Percentiles rank a stretch among this genome's conserved stretches.
Conservation (phyloP, 2,797 vertebrate genomes). For the Morus bassanus region DNA sequence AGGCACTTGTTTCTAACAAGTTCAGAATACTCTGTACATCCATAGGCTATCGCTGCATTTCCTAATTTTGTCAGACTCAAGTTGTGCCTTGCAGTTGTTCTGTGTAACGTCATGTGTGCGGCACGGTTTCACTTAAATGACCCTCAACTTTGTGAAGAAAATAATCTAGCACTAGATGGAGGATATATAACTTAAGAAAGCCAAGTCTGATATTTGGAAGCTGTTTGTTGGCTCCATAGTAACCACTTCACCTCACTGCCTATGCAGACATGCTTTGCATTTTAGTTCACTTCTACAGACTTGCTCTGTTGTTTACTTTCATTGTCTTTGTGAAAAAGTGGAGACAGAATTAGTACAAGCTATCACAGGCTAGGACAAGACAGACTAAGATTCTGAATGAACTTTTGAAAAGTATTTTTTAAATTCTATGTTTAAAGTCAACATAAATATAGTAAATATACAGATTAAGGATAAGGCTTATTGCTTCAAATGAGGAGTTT, state of each 20-base stretch:
- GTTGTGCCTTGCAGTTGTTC: neutral
- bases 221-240: constrained; percentile 78
- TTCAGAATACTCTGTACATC: neutral
- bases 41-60: neutral
- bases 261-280: constrained; percentile 76
- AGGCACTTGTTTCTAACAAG: neutral
- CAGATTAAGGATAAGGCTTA: neutral
- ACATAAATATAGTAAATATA: neutral
- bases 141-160: neutral
- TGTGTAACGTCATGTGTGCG: neutral
- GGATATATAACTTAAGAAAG: constrained; percentile 58
- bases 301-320: constrained; percentile 51
- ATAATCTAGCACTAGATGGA: neutral
- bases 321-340: constrained; percentile 2
- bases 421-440: neutral
- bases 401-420: neutral
- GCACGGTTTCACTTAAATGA: neutral
- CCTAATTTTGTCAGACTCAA: neutral
- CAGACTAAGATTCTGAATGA: neutral
- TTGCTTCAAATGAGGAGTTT: neutral
- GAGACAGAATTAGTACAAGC: constrained; percentile 14
- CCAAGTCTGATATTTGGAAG: constrained; percentile 72
- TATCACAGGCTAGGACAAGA: neutral
- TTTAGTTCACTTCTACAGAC: constrained; percentile 69
- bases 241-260: constrained; percentile 76